Evolutionary conservation across 2,888 invertebrate genomes (phyloP).

Genomic region (Strigamia transsilvanica): DNA sequence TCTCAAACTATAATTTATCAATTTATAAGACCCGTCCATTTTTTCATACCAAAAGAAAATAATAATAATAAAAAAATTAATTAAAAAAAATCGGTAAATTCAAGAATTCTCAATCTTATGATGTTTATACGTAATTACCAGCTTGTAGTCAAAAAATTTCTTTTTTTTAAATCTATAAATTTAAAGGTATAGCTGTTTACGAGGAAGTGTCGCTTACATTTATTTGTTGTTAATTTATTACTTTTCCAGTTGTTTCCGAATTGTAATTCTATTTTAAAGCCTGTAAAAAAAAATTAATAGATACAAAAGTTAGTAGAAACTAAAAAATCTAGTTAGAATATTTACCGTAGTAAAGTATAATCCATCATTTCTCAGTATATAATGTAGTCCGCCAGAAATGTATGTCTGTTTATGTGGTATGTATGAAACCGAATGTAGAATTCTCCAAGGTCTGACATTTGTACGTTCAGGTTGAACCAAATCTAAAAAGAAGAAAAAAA

Average conservation of each 20-base stretch:
- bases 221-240: constrained; percentile 42
- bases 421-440: constrained; percentile 28
- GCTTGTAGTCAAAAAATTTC: constrained; percentile 20
- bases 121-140: constrained; percentile 32
- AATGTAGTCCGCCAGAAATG: background rate
- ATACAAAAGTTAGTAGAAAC: background rate
- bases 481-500: background rate
- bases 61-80: too few relatives aligned
- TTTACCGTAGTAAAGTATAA: background rate
- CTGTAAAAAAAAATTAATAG: constrained; percentile 31
- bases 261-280: constrained; percentile 28
- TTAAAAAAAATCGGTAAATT: background rate
- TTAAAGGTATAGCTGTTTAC: background rate
- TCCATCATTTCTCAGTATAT: constrained; percentile 21
- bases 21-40: constrained; percentile 20
- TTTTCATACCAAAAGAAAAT: background rate
- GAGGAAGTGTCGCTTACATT: constrained; percentile 12
- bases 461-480: constrained; percentile 2
- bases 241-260: background rate
- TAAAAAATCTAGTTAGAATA: background rate
- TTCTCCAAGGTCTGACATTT: background rate
- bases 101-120: constrained; percentile 7
- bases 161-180: constrained; percentile 5
- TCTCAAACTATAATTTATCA: constrained; percentile 24
- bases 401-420: constrained; percentile 34